A percentile compares a stretch with the other conserved stretches of the same genome.
Conservation (phyloP, 2,113 vertebrate species). For the Pagrus major region DNA sequence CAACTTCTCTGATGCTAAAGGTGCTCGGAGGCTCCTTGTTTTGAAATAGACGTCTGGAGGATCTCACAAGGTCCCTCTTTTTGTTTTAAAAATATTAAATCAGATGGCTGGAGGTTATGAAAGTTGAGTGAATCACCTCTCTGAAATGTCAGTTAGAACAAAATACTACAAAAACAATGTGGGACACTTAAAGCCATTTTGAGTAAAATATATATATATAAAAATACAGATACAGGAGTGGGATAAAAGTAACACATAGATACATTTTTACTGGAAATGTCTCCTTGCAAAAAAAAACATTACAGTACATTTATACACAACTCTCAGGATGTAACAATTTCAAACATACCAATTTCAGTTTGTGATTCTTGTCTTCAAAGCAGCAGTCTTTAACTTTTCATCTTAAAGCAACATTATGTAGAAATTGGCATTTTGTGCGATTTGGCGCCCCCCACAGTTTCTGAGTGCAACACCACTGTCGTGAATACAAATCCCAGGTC, state of each 20-base stretch:
- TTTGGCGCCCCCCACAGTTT: too few relatives aligned
- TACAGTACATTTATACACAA: neutral
- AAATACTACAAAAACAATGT: conserved; percentile 4
- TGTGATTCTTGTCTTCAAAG: too few relatives aligned
- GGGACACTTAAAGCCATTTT: neutral
- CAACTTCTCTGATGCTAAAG: conserved; percentile 1
- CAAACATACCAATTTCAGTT: neutral
- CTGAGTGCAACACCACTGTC: too few relatives aligned
- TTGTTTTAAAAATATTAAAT: neutral
- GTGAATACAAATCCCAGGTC: too few relatives aligned
- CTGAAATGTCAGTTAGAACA: neutral
- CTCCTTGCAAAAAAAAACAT: neutral
- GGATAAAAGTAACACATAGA: neutral
- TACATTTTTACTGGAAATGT: neutral
- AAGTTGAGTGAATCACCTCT: neutral
- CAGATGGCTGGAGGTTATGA: neutral
- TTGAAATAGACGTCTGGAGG: neutral
- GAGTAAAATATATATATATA: neutral
- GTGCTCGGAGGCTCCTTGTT: conserved; percentile 10
- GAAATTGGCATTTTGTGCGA: too few relatives aligned
- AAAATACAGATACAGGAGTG: neutral
- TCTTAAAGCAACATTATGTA: too few relatives aligned
- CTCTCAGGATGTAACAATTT: neutral
- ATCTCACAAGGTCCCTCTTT: neutral
- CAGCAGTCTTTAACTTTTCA: too few relatives aligned